These are phyloP conservation scores for Microctenopoma lineatum DNA, from an alignment of 2,797 vertebrate genomes.

Conservation along the genomic window DNA sequence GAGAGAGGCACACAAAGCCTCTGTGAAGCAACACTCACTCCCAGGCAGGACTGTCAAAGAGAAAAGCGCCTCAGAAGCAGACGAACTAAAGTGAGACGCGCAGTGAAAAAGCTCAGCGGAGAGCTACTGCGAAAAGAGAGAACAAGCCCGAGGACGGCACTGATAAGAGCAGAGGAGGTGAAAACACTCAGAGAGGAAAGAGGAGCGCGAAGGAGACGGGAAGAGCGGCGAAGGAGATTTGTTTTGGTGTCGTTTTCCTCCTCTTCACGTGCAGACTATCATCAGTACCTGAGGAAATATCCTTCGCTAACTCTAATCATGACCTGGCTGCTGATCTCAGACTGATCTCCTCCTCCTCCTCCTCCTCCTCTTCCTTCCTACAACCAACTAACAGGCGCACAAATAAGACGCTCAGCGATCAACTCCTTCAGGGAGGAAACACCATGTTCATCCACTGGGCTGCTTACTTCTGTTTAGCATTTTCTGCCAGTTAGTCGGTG, in stretches of 20 bases:
- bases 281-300: constrained; percentile 45
- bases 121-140: constrained; percentile 13
- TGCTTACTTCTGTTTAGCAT: constrained; percentile 5
- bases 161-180: background rate
- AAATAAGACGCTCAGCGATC: constrained; percentile 1
- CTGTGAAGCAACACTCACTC: constrained; percentile 52
- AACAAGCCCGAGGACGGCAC: constrained; percentile 4
- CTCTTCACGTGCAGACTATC: constrained; percentile 13
- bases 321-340: constrained; percentile 38
- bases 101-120: constrained; percentile 20
- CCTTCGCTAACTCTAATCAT: constrained; percentile 36
- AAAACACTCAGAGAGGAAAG: background rate
- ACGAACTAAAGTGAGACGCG: constrained; percentile 6
- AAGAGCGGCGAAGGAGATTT: constrained; percentile 2
- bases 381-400: constrained; percentile 28
- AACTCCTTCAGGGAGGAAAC: constrained; percentile 17
- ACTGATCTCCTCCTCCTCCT: no score
- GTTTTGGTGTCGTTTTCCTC: constrained; percentile 3
- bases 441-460: constrained; percentile 7
- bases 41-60: constrained; percentile 47
- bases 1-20: constrained; percentile 46
- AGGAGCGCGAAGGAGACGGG: constrained; percentile 4
- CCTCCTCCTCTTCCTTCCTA: constrained; percentile 20
- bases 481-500: constrained; percentile 12
- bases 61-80: constrained; percentile 29